Conservation (phyloP, 2,888 invertebrate species). For the Hypsopygia costalis region DNA sequence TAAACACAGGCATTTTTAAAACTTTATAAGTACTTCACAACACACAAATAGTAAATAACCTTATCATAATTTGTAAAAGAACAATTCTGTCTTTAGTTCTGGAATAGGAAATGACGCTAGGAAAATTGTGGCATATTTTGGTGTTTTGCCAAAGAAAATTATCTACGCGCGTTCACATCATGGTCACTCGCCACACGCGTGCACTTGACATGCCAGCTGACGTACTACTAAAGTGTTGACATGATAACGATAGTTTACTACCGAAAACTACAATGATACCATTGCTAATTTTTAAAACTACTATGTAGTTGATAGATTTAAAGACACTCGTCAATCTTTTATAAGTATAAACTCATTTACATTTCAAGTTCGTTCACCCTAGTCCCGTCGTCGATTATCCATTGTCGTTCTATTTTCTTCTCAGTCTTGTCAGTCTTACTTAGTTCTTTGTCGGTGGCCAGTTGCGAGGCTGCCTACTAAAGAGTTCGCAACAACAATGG, state of each 20-base stretch:
- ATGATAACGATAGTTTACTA: background rate
- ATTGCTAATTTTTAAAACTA: no score
- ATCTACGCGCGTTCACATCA: background rate
- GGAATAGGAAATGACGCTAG: conserved; percentile 1
- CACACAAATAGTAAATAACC: background rate
- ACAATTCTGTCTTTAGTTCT: background rate
- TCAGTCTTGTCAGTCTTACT: no score
- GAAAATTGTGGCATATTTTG: conserved; percentile 5
- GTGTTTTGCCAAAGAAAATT: conserved; percentile 2
- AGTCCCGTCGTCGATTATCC: no score
- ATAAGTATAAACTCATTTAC: no score
- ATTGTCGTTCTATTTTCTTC: no score
- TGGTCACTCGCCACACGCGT: background rate
- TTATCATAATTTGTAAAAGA: conserved; percentile 4
- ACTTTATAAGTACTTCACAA: background rate
- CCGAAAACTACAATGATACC: no score
- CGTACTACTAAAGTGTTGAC: background rate
- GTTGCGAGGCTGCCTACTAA: no score
- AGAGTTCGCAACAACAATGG: no score
- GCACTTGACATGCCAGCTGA: background rate
- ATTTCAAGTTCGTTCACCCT: no score
- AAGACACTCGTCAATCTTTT: no score
- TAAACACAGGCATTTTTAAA: conserved; percentile 48
- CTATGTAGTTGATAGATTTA: no score
- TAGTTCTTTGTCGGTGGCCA: no score